phyloP scores from a whole-genome alignment of 2,888 invertebrate species.

The Trissoscelio sp. region DNA sequence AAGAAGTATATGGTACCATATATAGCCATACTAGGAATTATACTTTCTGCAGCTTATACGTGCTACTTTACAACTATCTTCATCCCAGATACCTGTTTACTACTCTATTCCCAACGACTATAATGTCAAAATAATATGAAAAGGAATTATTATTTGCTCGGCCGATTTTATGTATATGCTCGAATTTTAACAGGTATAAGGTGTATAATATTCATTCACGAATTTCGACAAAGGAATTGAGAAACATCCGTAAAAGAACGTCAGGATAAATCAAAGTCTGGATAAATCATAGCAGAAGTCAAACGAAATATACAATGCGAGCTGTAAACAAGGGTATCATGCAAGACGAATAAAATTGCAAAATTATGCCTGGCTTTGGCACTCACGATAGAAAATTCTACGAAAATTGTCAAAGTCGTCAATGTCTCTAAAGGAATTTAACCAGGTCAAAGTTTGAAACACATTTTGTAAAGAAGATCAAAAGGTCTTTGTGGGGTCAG shows the following conservation, averaged over 20 bases:
- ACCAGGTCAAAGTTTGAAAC: no score
- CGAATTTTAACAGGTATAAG: conserved; percentile 43
- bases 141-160: conserved; percentile 52
- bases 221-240: conserved; percentile 31
- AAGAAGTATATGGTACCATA: no score
- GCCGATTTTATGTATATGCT: conserved; percentile 47
- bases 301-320: conserved; percentile 15
- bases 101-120: conserved; percentile 32
- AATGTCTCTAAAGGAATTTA: no score
- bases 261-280: conserved; percentile 20
- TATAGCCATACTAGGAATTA: conserved; percentile 49
- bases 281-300: conserved; percentile 33
- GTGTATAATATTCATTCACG: conserved; percentile 47
- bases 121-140: conserved; percentile 67
- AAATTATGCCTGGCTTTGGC: conserved; percentile 14
- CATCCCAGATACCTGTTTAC: conserved; percentile 31
- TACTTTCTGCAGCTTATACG: conserved; percentile 55
- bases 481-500: no score
- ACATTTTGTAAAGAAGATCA: no score
- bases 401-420: neutral
- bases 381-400: neutral
- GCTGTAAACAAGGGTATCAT: neutral
- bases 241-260: conserved; percentile 34
- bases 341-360: conserved; percentile 23
- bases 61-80: conserved; percentile 9